phyloP scores from a whole-genome alignment of 1,140 invertebrate species.

The Polyergus mexicanus region DNA sequence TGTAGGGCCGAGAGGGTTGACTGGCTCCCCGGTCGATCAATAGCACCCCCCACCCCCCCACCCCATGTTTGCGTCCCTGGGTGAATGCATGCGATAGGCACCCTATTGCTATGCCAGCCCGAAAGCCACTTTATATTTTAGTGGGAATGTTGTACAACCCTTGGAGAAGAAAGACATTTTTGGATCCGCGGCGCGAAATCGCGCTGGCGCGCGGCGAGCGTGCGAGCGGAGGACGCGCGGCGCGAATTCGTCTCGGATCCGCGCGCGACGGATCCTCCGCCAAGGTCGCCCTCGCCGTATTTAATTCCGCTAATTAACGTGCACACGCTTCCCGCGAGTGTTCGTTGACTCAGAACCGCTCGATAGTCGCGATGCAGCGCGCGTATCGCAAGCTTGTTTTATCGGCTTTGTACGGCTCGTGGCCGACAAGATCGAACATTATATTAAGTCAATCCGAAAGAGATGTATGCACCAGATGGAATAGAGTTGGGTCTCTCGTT shows the following conservation, averaged over 20 bases:
- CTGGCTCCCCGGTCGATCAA: constrained; percentile 85
- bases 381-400: constrained; percentile 50
- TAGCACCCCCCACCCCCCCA: no score
- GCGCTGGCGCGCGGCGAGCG: not conserved
- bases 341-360: constrained; percentile 60
- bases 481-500: not conserved
- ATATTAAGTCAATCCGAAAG: constrained; percentile 37
- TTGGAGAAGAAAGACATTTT: constrained; percentile 79
- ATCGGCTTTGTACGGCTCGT: constrained; percentile 41
- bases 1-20: constrained; percentile 83
- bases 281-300: constrained; percentile 29
- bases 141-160: constrained; percentile 85
- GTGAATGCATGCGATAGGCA: constrained; percentile 83
- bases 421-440: constrained; percentile 61
- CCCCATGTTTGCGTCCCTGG: constrained; percentile 78
- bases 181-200: constrained; percentile 66
- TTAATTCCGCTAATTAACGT: constrained; percentile 61
- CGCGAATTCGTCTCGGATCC: not conserved
- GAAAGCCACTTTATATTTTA: constrained; percentile 86
- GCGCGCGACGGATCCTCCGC: constrained; percentile 8
- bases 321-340: constrained; percentile 40
- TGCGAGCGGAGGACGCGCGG: not conserved
- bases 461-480: not conserved
- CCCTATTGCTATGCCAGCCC: constrained; percentile 84
- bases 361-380: constrained; percentile 53